Evolutionary conservation across 2,888 invertebrate genomes (phyloP), one percentile per base, ranked within the genome.

Genomic region (Scaptomyza caliginosa): DNA sequence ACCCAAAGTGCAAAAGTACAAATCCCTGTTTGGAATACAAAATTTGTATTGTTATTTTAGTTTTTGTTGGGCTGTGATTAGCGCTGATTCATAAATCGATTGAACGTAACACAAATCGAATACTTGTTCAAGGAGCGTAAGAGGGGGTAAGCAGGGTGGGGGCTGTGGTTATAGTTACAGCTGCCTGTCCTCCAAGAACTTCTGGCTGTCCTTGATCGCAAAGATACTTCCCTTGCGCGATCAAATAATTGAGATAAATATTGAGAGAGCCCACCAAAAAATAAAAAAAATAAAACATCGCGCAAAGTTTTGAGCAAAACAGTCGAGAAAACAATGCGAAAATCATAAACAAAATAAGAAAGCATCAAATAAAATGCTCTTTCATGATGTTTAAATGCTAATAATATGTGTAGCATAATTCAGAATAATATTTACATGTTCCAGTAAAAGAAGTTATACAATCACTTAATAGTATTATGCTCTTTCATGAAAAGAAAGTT

Each of bases 1-100:
- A 86, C 89, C 87, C 83, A 89, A 89, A 91, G 91, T 91, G 90
- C 90, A 90, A 90, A 91, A 90, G 90, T 90, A 90, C 90, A 90
- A 89, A 90, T 87, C 81, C 88, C 90, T 90, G 91, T 75, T 57
- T 77, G 87, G 90, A 90, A 90, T 90, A 90, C 78, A 74, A 90
- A 90, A 87, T 45, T 38, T 7, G 3, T 4, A 16, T 11, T 28
- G 26, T 30, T 30, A 1, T 30, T 30, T n/a, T 34, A 8, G 30
- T 32, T 3, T 32, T 32, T 89, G 32, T 34, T 30, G 16, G 4
- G 39, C 43, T 48, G 70, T 74, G 65, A 77, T 83, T 77, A 77
- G 50, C 81, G 59, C 42, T 74, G 85, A 81, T 79, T 82, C 85
- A 85, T 82, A 77, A 85, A 82, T 69, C 67, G 79, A 58, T 81